Base-by-base conservation (phyloP, 1,140 invertebrate species). In the Microplitis demolitor region DNA sequence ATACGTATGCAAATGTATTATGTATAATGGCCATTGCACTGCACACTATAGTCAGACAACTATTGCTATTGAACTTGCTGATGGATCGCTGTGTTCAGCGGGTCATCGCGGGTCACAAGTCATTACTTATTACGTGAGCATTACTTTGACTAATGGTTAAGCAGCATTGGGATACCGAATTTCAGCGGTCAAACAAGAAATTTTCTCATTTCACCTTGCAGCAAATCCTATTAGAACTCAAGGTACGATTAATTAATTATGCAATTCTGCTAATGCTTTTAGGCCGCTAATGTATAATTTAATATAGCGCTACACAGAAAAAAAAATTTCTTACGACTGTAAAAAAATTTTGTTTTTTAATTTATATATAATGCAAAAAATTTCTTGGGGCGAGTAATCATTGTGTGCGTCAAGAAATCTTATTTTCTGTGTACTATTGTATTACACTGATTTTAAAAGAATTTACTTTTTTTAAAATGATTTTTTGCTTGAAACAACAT, bases 71-170 rank as follows among this genome's bases (percentile, higher is more conserved):
- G 45, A 67, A 67, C 24, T 50, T 24, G 51, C 66, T 51, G 51
- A 24, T 67, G 66, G 50, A 34, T 67, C 31, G 53, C 9, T 54
- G 50, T 5, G 39, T 34, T n/a, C 9, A 34, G 9, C 24, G 53
- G 66, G 66, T 53, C 51, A 53, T 53, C 50, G 53, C 13, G 45
- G 66, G 66, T 67, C 66, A 67, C 51, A 37, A 50, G 50, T 67
- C 66, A 67, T 67, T 67, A 67, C 31, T 67, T 67, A 67, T 67
- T 67, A 34, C 50, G 45, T 53, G 33, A n/a, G 50, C 66, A 67
- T 54, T 67, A 53, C 66, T 67, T 37, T 67, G 34, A 64, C 37
- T 35, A 64, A 39, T 62, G 60, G 34, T 37, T 35, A 8, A 14
- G 33, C 35, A 35, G 5, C 58, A 60, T 1, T 31, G 24, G 11